A percentile compares a stretch with the other conserved stretches of the same genome.
Conservation (phyloP, 1,140 invertebrate species). For the Drosophila arizonae region DNA sequence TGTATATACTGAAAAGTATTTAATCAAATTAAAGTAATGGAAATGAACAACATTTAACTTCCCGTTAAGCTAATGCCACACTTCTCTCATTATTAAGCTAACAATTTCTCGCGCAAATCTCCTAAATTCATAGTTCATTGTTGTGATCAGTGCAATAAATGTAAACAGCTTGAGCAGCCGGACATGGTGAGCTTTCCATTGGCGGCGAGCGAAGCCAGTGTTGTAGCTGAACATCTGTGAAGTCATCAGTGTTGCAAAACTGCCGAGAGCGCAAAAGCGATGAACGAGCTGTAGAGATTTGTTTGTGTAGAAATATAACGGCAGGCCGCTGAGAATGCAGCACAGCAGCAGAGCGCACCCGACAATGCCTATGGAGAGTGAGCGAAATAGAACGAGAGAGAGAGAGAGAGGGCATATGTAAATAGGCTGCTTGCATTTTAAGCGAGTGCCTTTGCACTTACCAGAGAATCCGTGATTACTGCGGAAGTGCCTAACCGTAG, state of each 20-base stretch:
- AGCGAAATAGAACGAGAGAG: conserved; percentile 2
- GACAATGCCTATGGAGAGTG: conserved; percentile 49
- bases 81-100: conserved; percentile 2
- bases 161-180: conserved; percentile 67
- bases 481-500: conserved; percentile 54
- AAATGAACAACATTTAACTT: neutral
- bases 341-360: conserved; percentile 62
- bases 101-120: conserved; percentile 48
- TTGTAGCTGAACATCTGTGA: conserved; percentile 76
- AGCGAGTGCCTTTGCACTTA: conserved; percentile 25
- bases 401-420: conserved; percentile 38
- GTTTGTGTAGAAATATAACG: conserved; percentile 46
- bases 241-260: conserved; percentile 66
- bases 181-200: conserved; percentile 61
- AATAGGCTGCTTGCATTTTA: conserved; percentile 22
- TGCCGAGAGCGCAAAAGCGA: conserved; percentile 55
- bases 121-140: conserved; percentile 62
- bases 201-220: conserved; percentile 71
- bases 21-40: conserved; percentile 3
- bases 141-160: conserved; percentile 60
- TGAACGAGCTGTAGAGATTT: conserved; percentile 55
- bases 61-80: neutral
- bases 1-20: neutral
- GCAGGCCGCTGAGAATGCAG: conserved; percentile 46
- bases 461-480: conserved; percentile 69